Evolutionary conservation across 2,888 invertebrate species (phyloP).

Genomic region (Pantelozetes paolii): DNA sequence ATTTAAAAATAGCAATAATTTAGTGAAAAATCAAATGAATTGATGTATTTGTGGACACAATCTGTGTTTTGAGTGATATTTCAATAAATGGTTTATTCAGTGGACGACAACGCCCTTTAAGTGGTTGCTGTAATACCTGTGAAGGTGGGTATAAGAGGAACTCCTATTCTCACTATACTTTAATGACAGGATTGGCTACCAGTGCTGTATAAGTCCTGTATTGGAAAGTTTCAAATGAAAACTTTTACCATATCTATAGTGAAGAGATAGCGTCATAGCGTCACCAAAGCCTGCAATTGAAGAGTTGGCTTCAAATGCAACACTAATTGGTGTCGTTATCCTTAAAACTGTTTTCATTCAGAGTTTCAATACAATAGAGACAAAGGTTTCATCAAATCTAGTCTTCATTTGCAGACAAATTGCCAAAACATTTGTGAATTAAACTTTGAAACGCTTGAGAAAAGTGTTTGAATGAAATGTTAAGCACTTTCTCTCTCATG

Average conservation of each 20-base stretch:
- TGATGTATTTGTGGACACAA: neutral
- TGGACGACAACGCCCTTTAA: slow-evolving; percentile 16
- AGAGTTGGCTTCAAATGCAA: neutral
- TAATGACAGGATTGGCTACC: too few relatives aligned
- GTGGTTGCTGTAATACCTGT: neutral
- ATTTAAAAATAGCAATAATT: neutral
- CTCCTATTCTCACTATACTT: neutral
- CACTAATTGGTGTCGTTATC: neutral
- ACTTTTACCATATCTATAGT: too few relatives aligned
- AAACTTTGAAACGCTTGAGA: too few relatives aligned
- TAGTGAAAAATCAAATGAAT: neutral
- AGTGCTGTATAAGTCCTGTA: too few relatives aligned
- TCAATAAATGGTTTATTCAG: neutral
- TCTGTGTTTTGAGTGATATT: neutral
- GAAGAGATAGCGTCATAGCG: neutral
- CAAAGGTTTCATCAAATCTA: too few relatives aligned
- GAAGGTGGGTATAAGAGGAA: slow-evolving; percentile 5
- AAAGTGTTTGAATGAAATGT: too few relatives aligned
- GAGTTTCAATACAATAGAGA: too few relatives aligned
- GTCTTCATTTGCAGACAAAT: too few relatives aligned
- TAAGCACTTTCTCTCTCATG: too few relatives aligned
- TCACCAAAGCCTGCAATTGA: neutral
- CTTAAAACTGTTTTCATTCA: neutral
- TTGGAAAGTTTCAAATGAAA: too few relatives aligned
- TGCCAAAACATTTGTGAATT: too few relatives aligned